Base-by-base conservation (phyloP, 2,888 invertebrate genomes). In the Rhopalosiphum nymphaeae region DNA sequence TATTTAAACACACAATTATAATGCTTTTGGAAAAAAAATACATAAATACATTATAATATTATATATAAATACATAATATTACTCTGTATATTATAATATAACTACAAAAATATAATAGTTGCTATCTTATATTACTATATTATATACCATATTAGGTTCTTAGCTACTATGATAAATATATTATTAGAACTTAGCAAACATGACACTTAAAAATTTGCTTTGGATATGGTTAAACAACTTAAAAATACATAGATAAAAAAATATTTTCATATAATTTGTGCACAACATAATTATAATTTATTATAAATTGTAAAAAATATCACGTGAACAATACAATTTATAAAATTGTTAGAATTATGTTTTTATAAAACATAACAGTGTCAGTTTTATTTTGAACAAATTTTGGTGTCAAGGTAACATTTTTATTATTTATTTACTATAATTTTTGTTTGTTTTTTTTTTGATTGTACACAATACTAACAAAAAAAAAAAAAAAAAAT, bases 401-500 rank as follows among this genome's bases (percentile, higher is more conserved):
- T n/a, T 78, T 88, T 53, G 88, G 88, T 78, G 67, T 92, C 67
- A 42, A 88, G 16, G 53, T 89, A 78, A 89, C 53, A 61, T 44
- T 42, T 88, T 88, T 78, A 53, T 53, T 42, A 88, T 46, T 92
- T 49, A 46, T 91, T 86, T 57, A 21, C 57, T 13, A 36, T 57
- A 46, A 21, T 56, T 42, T 84, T 84, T 84, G 2, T 91, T 84
- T 49, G 9, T 86, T 67, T 21, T 86, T 91, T 92, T 44, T 86
- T 92, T 92, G n/a, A 86, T 91, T 91, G 86, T 11, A 49, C 36
- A 87, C 49, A 61, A 61, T 26, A 3, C 5, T 67, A 53, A 91
- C 53, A 56, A 53, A 53, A 85, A 92, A 46, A 91, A 29, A 78
- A 53, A 85, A 91, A 61, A 91, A n/a, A 91, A n/a, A 36, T 67